These are phyloP conservation scores for Caerostris darwini DNA, from an alignment of 1,140 invertebrate genomes.

Conservation along the genomic window DNA sequence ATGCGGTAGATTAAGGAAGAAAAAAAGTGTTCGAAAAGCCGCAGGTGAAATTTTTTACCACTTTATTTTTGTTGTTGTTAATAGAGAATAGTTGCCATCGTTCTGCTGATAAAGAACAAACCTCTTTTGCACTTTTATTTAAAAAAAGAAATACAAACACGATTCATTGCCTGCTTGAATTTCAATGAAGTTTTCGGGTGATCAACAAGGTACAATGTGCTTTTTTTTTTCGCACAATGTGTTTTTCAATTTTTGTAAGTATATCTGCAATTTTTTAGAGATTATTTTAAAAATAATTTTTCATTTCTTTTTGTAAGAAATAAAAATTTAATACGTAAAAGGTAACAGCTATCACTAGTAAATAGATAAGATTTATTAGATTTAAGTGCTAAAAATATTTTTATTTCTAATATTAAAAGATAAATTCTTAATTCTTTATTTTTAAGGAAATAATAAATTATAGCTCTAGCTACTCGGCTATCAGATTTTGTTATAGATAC, in stretches of 20 bases:
- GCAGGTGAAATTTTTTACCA: not conserved
- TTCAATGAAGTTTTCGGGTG: not conserved
- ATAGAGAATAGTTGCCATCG: not conserved
- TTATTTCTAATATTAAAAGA: too few relatives aligned
- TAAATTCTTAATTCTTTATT: too few relatives aligned
- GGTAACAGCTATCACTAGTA: too few relatives aligned
- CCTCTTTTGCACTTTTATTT: not conserved
- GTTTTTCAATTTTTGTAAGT: too few relatives aligned
- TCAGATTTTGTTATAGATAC: too few relatives aligned
- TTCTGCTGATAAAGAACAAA: not conserved
- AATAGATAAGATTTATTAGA: too few relatives aligned
- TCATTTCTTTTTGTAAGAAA: not conserved
- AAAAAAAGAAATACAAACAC: not conserved
- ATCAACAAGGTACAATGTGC: not conserved
- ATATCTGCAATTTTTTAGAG: not conserved
- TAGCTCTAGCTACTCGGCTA: too few relatives aligned
- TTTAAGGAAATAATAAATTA: too few relatives aligned
- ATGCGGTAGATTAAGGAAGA: not conserved
- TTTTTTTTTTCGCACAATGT: too few relatives aligned
- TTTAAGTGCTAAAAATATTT: too few relatives aligned
- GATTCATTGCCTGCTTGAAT: not conserved
- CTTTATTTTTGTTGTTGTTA: not conserved
- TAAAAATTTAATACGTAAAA: not conserved
- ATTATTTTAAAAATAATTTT: too few relatives aligned
- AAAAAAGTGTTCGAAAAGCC: not conserved